Conservation (phyloP, 2,113 vertebrate species). For the Oenanthe oenanthe region DNA sequence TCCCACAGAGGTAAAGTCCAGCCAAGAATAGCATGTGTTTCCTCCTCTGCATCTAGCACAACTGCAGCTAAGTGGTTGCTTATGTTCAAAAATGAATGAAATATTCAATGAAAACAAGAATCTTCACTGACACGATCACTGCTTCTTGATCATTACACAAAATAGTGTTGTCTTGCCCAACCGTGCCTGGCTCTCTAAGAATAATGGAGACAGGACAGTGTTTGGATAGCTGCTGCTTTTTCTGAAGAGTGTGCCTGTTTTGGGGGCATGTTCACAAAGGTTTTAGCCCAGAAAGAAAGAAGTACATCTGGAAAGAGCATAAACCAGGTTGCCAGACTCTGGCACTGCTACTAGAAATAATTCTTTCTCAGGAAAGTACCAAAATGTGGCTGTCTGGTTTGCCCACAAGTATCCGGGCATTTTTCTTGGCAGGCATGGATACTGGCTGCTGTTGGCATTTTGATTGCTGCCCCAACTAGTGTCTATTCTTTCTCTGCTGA, state of each 20-base stretch:
- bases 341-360: constrained; percentile 16
- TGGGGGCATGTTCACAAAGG: constrained; percentile 31
- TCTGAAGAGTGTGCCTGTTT: not conserved
- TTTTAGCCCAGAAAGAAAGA: constrained; percentile 36
- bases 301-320: constrained; percentile 56
- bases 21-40: constrained; percentile 69
- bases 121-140: not conserved
- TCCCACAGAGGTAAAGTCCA: not conserved
- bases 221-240: constrained; percentile 22
- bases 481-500: constrained; percentile 39
- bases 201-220: constrained; percentile 37
- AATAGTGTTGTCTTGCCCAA: not conserved
- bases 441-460: not conserved
- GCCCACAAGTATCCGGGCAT: constrained; percentile 28
- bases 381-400: constrained; percentile 49
- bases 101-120: constrained; percentile 48
- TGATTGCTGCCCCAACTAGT: constrained; percentile 7
- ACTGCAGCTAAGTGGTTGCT: constrained; percentile 57
- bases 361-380: constrained; percentile 39
- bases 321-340: constrained; percentile 39
- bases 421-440: constrained; percentile 32
- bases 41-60: constrained; percentile 57
- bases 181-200: constrained; percentile 4
- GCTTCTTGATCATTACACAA: constrained; percentile 30
- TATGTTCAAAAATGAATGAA: constrained; percentile 62